Evolutionary conservation across 1,140 invertebrate genomes (phyloP), one percentile per base, ranked within the genome.

Genomic region (Sitodiplosis mosellana): DNA sequence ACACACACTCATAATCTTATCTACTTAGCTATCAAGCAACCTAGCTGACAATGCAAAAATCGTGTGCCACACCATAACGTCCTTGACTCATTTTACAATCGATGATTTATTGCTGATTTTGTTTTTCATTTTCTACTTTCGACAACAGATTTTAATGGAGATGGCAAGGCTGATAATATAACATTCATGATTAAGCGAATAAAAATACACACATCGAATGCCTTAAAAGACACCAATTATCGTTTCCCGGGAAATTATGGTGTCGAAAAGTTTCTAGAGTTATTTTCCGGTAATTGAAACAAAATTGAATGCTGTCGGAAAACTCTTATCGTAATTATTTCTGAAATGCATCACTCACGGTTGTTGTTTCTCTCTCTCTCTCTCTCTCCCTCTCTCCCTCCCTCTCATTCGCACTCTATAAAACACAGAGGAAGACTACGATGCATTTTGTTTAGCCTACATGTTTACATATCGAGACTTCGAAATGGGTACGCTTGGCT

Each of bases 401-500:
- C n/a, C n/a, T n/a, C n/a, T n/a, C n/a, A n/a, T n/a, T n/a, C n/a
- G 27, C 10, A 27, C 27, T 27, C 10, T 27, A 27, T n/a, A n/a
- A n/a, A n/a, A n/a, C 68, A 46, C 77, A 77, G 87, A 97, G 75
- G 85, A 93, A 63, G 89, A 98, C 64, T 97, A 98, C 64, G 89
- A 96, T 62, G 87, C 88, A 14, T 99, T 97, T 68, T 99, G 95
- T 61, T 71, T 99, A 57, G 93, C 95, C 36, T 99, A 98, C 65
- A 93, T 98, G 81, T 96, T 99, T 63, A 98, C 95, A 2, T 98
- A 96, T 67, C 72, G 95, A 36, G 94, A 99, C 65, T 99, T 99
- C 63, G 90, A 94, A 63, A 94, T 95, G 73, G 95, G 95, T 41
- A 99, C 95, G 1, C 66, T 99, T 46, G 95, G 95, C 7, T 67